Conservation (phyloP, 2,888 invertebrate species). For the Silvanus unidentatus region DNA sequence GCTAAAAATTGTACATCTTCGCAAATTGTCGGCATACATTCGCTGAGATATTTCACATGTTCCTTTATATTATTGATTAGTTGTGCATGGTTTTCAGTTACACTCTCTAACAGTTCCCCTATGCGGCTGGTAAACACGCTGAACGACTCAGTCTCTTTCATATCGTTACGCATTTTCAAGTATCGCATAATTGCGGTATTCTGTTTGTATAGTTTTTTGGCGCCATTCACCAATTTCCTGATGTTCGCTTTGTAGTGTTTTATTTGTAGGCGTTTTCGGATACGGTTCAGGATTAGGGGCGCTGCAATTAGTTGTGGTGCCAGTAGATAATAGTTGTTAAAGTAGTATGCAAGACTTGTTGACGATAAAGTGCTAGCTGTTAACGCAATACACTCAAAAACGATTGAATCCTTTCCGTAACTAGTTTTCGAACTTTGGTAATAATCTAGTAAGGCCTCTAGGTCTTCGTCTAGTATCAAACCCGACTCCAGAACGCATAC, state of each 20-base stretch:
- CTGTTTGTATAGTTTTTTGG: conserved; percentile 16
- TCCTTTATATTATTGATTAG: background rate
- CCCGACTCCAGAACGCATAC: conserved; percentile 26
- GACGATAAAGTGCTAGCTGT: conserved; percentile 13
- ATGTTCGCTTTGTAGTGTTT: conserved; percentile 1
- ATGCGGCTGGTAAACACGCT: background rate
- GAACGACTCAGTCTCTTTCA: background rate
- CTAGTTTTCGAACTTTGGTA: background rate
- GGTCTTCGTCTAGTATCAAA: conserved; percentile 28
- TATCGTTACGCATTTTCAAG: conserved; percentile 10
- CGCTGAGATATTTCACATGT: conserved; percentile 6
- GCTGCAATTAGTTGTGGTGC: background rate
- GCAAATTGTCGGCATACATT: conserved; percentile 12
- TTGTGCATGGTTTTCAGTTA: conserved; percentile 1
- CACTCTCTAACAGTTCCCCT: background rate
- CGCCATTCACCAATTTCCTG: conserved; percentile 12
- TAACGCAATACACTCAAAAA: conserved; percentile 7
- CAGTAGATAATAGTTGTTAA: too few species aligned
- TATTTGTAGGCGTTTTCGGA: background rate
- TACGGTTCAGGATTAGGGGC: background rate
- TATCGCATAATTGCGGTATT: conserved; percentile 20
- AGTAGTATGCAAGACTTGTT: conserved; percentile 8
- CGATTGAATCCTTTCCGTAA: background rate
- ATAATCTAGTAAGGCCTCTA: conserved; percentile 22
- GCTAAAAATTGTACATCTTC: conserved; percentile 20